Conservation (phyloP, 2,113 vertebrate genomes). For the Corythornis madagascariensis region DNA sequence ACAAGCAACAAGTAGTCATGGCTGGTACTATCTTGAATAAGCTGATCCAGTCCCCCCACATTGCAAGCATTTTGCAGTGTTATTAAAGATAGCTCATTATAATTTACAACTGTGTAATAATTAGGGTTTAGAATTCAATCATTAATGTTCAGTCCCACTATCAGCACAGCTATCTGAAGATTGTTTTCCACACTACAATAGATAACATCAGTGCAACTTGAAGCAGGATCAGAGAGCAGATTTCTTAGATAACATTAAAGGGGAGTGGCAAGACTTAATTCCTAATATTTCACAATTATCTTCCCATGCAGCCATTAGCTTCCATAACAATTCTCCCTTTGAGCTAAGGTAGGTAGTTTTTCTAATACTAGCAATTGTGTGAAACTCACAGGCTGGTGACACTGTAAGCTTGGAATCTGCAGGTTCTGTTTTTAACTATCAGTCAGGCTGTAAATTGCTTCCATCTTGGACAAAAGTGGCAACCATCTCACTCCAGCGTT, state of each 20-base stretch:
- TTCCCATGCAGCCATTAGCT: background rate
- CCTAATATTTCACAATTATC: constrained; percentile 20
- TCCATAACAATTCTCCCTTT: background rate
- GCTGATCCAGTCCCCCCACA: background rate
- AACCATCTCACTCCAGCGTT: constrained; percentile 40
- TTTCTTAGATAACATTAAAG: background rate
- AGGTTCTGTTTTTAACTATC: constrained; percentile 11
- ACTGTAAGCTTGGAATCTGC: background rate
- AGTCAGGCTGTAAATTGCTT: constrained; percentile 43
- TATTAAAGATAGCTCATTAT: background rate
- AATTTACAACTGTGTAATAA: background rate
- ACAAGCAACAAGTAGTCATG: background rate
- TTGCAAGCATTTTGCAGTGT: background rate
- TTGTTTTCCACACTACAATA: background rate
- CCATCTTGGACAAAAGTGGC: constrained; percentile 32
- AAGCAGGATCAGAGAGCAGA: background rate
- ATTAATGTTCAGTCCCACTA: background rate
- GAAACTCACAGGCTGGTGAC: background rate
- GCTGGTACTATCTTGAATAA: background rate
- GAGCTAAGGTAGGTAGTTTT: background rate
- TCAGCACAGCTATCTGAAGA: background rate
- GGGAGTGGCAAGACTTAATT: background rate
- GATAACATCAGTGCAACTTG: background rate
- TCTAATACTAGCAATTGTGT: background rate
- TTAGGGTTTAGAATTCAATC: background rate